phyloP scores from a whole-genome alignment of 2,888 invertebrate species.

The Caenorhabditis sp. region DNA sequence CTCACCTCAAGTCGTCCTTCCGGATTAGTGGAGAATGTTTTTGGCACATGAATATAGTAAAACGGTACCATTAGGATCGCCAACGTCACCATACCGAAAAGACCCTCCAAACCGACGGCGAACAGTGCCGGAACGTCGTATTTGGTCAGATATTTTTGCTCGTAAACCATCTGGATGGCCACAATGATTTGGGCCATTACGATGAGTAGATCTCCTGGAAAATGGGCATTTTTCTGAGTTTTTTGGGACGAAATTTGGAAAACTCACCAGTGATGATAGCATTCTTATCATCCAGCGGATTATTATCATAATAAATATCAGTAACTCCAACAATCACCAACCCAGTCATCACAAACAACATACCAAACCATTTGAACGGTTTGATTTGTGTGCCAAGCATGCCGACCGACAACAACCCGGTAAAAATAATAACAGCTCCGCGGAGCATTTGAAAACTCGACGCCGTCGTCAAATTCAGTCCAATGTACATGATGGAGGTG shows the following conservation, averaged over 20 bases:
- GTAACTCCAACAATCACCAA: constrained; percentile 66
- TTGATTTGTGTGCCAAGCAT: constrained; percentile 77
- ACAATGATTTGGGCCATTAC: constrained; percentile 80
- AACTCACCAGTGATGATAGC: constrained; percentile 76
- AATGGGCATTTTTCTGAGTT: neutral
- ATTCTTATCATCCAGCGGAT: constrained; percentile 74
- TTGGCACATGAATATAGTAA: constrained; percentile 81
- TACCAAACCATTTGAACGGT: constrained; percentile 73
- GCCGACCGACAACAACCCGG: constrained; percentile 84
- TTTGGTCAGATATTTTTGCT: constrained; percentile 85
- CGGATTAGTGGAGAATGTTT: constrained; percentile 82
- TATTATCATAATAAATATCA: constrained; percentile 69
- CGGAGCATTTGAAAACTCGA: constrained; percentile 96
- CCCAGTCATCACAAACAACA: constrained; percentile 71
- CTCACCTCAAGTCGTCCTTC: constrained; percentile 57
- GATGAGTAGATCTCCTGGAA: constrained; percentile 74
- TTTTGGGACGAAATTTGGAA: neutral
- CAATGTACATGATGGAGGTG: constrained; percentile 89
- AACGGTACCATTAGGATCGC: constrained; percentile 79
- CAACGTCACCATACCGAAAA: constrained; percentile 63
- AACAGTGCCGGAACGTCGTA: constrained; percentile 87
- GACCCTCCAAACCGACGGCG: constrained; percentile 87
- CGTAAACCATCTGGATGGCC: constrained; percentile 89
- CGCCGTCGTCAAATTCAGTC: constrained; percentile 87
- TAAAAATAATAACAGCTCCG: constrained; percentile 87